Percentiles rank a stretch among this genome's conserved stretches.
Conservation (phyloP, 2,888 invertebrate species). For the Pemphredon lugubris region DNA sequence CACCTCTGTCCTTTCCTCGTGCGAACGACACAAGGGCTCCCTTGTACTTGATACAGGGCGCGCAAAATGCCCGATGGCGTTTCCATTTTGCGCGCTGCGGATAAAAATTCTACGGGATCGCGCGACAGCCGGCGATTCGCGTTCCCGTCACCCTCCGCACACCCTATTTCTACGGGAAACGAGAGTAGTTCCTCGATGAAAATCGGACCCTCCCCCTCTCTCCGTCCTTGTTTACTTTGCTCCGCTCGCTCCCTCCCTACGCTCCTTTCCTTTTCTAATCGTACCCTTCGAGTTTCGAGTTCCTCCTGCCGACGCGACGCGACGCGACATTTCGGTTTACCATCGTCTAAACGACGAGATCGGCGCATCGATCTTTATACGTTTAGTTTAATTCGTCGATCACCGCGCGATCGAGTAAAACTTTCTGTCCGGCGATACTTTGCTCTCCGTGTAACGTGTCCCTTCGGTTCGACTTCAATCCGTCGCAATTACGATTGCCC, state of each 20-base stretch:
- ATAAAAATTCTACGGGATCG: conserved; percentile 49
- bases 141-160: conserved; percentile 21
- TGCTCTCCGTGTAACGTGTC: no score
- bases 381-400: no score
- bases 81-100: conserved; percentile 49
- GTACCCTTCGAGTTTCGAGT: background rate
- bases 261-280: background rate
- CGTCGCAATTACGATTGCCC: no score
- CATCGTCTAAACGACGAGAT: no score
- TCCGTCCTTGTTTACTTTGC: background rate
- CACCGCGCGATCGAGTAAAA: no score
- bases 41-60: conserved; percentile 51
- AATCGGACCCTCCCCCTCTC: conserved; percentile 17
- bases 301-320: no score
- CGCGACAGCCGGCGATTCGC: conserved; percentile 37
- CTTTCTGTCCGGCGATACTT: no score
- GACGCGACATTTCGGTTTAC: no score
- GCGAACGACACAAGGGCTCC: conserved; percentile 41
- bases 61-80: conserved; percentile 61
- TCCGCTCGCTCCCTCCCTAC: background rate
- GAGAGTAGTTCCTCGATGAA: conserved; percentile 31
- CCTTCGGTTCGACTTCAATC: no score
- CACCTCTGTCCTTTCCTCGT: conserved; percentile 5
- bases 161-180: conserved; percentile 19
- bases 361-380: no score